Conservation (phyloP, 1,140 invertebrate species). For the Propsilocerus akamusi region DNA sequence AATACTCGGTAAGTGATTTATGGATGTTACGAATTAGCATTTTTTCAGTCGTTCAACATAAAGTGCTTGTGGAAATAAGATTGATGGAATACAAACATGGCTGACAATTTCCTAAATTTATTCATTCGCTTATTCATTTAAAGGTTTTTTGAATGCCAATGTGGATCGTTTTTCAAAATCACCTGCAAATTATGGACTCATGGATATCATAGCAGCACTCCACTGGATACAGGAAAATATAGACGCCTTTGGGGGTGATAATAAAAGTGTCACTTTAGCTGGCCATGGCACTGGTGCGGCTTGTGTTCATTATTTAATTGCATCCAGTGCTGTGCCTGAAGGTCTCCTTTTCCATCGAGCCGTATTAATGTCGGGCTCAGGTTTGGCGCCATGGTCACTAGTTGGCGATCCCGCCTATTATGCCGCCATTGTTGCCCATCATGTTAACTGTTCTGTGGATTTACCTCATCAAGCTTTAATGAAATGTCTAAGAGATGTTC, state of each 20-base stretch:
- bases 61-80: background rate
- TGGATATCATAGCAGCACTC: conserved; percentile 82
- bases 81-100: background rate
- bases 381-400: conserved; percentile 81
- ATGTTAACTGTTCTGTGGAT: conserved; percentile 70
- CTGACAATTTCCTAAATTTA: no score
- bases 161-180: conserved; percentile 54
- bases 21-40: background rate
- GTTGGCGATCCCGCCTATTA: conserved; percentile 74
- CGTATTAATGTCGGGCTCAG: conserved; percentile 87
- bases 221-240: conserved; percentile 90
- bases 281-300: conserved; percentile 90
- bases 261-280: conserved; percentile 71
- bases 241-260: conserved; percentile 73
- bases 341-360: conserved; percentile 82
- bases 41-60: conserved; percentile 1
- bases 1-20: conserved; percentile 65
- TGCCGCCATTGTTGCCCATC: conserved; percentile 64
- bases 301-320: conserved; percentile 87
- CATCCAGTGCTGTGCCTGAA: conserved; percentile 35
- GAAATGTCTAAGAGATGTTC: conserved; percentile 63
- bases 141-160: conserved; percentile 78
- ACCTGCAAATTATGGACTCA: conserved; percentile 72
- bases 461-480: conserved; percentile 51
- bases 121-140: conserved; percentile 18